phyloP scores from a whole-genome alignment of 1,140 invertebrate genomes.

The Mya arenaria region DNA sequence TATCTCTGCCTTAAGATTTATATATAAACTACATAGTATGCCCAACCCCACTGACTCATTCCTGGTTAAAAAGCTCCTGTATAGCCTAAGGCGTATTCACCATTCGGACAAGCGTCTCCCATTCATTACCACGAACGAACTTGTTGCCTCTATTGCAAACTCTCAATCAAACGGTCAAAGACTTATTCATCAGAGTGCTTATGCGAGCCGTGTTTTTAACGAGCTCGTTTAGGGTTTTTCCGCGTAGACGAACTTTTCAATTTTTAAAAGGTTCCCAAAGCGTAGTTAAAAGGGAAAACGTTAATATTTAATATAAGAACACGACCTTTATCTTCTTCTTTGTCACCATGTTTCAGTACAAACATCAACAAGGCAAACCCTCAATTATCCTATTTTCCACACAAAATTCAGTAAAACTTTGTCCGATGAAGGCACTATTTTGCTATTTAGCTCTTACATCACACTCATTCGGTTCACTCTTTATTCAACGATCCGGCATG shows the following conservation, averaged over 20 bases:
- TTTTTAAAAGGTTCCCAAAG: neutral
- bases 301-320: too few relatives aligned
- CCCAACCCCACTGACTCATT: neutral
- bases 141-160: neutral
- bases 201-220: conserved; percentile 5
- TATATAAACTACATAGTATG: conserved; percentile 7
- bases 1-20: conserved; percentile 7
- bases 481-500: neutral
- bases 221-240: conserved; percentile 15
- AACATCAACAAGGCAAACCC: conserved; percentile 12
- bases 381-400: neutral
- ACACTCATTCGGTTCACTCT: neutral
- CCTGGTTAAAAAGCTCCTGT: conserved; percentile 17
- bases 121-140: neutral
- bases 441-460: neutral
- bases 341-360: too few relatives aligned
- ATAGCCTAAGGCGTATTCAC: neutral
- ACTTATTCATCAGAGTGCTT: neutral
- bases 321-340: too few relatives aligned
- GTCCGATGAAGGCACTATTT: neutral
- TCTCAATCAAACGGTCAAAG: neutral
- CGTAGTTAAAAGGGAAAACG: neutral
- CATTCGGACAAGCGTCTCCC: conserved; percentile 6
- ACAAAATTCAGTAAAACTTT: neutral
- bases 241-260: conserved; percentile 12